Evolutionary conservation across 2,797 vertebrate species (phyloP).

Genomic region (Sebastolobus alascanus): DNA sequence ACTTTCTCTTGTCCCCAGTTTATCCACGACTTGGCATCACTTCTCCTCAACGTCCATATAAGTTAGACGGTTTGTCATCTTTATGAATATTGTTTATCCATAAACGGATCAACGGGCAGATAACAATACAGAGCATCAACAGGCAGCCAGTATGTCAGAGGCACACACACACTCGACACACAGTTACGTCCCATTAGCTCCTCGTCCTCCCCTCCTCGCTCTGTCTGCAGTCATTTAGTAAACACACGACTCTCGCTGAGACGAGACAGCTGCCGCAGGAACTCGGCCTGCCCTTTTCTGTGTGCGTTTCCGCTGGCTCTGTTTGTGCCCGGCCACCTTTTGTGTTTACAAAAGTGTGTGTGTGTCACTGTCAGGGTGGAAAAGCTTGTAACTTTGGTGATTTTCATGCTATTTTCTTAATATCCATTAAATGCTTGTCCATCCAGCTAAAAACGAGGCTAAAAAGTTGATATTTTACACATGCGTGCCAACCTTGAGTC

Average conservation of each 20-base stretch:
- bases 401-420: not conserved
- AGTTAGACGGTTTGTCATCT: not conserved
- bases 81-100: not conserved
- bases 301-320: not conserved
- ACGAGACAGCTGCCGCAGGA: slow-evolving; percentile 49
- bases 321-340: slow-evolving; percentile 20
- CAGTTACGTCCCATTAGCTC: slow-evolving; percentile 15
- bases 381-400: not conserved
- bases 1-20: not conserved
- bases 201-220: slow-evolving; percentile 7
- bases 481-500: no score
- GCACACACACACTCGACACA: not conserved
- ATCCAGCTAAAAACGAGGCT: not conserved
- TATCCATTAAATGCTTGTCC: not conserved
- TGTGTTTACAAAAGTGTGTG: slow-evolving; percentile 38
- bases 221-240: slow-evolving; percentile 27
- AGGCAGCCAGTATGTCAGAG: not conserved
- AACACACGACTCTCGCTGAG: slow-evolving; percentile 41
- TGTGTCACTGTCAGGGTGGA: not conserved
- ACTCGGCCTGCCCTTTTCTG: slow-evolving; percentile 17
- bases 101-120: slow-evolving; percentile 5
- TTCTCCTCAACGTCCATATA: not conserved
- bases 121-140: not conserved
- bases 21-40: not conserved
- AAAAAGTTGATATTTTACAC: not conserved